Evolutionary conservation across 1,140 invertebrate genomes (phyloP).

Genomic region (Trinorchestia longiramus): DNA sequence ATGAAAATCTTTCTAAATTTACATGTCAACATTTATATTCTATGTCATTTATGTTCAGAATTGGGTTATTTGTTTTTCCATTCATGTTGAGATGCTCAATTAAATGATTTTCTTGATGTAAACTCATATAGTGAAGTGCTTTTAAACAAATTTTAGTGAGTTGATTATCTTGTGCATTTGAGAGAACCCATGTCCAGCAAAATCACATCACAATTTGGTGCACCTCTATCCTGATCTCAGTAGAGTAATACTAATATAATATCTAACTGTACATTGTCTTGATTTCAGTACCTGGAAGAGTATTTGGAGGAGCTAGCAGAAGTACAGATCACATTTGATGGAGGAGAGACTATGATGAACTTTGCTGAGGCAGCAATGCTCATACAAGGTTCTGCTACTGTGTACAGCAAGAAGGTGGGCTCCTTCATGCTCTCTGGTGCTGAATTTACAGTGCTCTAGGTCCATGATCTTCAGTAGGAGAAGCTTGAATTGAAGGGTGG

Average conservation of each 20-base stretch:
- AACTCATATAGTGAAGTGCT: too few relatives aligned
- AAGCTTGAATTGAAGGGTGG: too few relatives aligned
- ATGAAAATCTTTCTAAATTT: too few relatives aligned
- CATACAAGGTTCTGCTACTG: conserved; percentile 72
- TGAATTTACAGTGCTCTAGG: background rate
- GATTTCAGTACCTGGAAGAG: conserved; percentile 65
- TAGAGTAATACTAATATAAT: background rate
- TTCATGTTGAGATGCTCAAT: too few relatives aligned
- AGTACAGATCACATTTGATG: conserved; percentile 65
- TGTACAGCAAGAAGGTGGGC: conserved; percentile 73
- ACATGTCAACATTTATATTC: too few relatives aligned
- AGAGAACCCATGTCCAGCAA: too few relatives aligned
- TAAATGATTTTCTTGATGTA: too few relatives aligned
- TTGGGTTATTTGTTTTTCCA: too few relatives aligned
- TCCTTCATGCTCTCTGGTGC: background rate
- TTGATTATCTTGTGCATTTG: too few relatives aligned
- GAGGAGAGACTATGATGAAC: conserved; percentile 70
- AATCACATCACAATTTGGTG: too few relatives aligned
- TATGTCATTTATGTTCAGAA: too few relatives aligned
- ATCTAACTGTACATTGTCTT: background rate
- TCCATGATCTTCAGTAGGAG: background rate
- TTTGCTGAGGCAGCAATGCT: conserved; percentile 74
- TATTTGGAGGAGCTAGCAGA: conserved; percentile 65
- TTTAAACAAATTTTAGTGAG: too few relatives aligned
- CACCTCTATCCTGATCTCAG: background rate